Conservation (phyloP, 2,888 invertebrate genomes). For the Rhamphomyia laevipes region DNA sequence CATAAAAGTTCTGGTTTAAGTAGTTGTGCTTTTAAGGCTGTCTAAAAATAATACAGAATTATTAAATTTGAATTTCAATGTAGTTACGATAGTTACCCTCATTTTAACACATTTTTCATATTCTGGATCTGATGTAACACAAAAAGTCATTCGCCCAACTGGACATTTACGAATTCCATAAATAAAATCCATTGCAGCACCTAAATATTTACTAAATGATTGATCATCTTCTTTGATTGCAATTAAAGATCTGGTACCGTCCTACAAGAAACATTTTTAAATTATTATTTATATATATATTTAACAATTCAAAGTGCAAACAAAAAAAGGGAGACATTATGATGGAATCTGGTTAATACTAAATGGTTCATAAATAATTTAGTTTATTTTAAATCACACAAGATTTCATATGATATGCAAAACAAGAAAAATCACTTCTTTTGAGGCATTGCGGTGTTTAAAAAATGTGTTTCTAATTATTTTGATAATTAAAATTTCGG, state of each 20-base stretch:
- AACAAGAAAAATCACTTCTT: too few species aligned
- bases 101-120: constrained; percentile 84
- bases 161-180: constrained; percentile 72
- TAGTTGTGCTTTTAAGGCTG: constrained; percentile 74
- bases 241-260: constrained; percentile 54
- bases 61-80: neutral
- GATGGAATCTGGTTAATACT: too few species aligned
- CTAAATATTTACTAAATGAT: constrained; percentile 62
- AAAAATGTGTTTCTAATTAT: too few species aligned
- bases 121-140: constrained; percentile 84
- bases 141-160: constrained; percentile 69
- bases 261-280: constrained; percentile 40
- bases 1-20: constrained; percentile 73
- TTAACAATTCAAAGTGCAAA: too few species aligned
- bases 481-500: too few species aligned
- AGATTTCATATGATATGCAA: too few species aligned
- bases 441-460: too few species aligned
- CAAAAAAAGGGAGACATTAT: too few species aligned
- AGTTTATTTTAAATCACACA: too few species aligned
- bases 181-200: constrained; percentile 54
- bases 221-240: constrained; percentile 61
- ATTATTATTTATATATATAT: too few species aligned
- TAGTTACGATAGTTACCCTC: constrained; percentile 47
- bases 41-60: constrained; percentile 40
- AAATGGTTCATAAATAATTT: too few species aligned